Base-by-base conservation (phyloP, 2,797 vertebrate genomes). In the Dermochelys coriacea region DNA sequence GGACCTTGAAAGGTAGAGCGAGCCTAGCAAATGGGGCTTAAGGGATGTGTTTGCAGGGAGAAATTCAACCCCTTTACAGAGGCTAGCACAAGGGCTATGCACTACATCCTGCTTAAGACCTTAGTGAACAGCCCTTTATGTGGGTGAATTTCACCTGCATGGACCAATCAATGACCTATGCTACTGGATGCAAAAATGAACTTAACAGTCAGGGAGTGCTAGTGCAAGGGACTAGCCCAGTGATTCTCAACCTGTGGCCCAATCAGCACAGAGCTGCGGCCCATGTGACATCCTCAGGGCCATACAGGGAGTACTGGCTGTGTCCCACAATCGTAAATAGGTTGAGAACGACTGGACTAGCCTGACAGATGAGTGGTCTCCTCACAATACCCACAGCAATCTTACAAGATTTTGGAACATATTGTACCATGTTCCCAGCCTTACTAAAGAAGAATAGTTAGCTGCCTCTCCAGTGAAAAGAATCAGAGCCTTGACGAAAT, bases 401-500 rank as follows among this genome's bases (percentile, higher is more conserved):
- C 47, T 80, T 31, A 1, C 23, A 41, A 37, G 74, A 50, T 11
- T 37, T 50, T 82, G 50, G 84, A 84, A 18, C 80, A 2, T 2
- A 9, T 0, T 21, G 27, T 29, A 54, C 10, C 29, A 0, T 23
- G 57, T 52, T 83, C 82, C 78, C 83, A 93, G 85, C 57, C 77
- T 88, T 91, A 89, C 91, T 88, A 94, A 86, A 71, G 80, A 71
- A 49, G 51, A 93, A 92, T 82, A 78, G 87, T 57, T 84, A 51
- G 0, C 85, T 81, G 54, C 54, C 74, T 54, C 89, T 93, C 85
- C 88, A 74, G 41, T 0, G 8, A 86, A 49, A 89, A 95, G 34
- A 50, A 87, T 80, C 89, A 51, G 68, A 91, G 92, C 88, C 80
- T 91, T 64, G 94, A 93, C 47, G 84, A 96, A 84, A 86, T 82